A percentile compares a stretch with the other conserved stretches of the same genome.
Evolutionary conservation across 2,888 invertebrate genomes (phyloP).

Genomic region (Barypeithes pellucidus): DNA sequence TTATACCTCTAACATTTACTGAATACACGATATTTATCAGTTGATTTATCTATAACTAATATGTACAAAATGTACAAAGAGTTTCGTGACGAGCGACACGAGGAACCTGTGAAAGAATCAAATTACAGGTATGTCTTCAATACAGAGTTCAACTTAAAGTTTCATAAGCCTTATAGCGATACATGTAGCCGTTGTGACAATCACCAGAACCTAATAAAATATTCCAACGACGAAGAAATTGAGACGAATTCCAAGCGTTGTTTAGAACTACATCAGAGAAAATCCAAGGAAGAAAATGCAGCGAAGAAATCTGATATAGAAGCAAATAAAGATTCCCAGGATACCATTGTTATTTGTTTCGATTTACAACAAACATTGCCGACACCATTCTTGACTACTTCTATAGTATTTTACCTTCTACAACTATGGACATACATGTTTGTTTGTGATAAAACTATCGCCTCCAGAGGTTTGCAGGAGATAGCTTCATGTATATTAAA

Average conservation of each 20-base stretch:
- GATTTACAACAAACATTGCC: constrained; percentile 57
- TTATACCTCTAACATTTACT: no score
- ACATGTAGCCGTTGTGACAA: constrained; percentile 42
- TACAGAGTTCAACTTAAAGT: constrained; percentile 44
- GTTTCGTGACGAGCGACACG: constrained; percentile 7
- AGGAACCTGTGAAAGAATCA: constrained; percentile 17
- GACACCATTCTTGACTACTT: constrained; percentile 47
- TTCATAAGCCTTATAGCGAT: constrained; percentile 42
- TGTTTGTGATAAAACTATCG: constrained; percentile 55
- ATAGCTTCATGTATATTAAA: constrained; percentile 53
- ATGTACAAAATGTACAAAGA: constrained; percentile 23
- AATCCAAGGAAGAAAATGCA: constrained; percentile 43
- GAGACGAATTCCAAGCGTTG: constrained; percentile 22
- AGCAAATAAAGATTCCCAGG: constrained; percentile 26
- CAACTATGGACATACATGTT: constrained; percentile 56
- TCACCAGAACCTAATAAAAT: constrained; percentile 31
- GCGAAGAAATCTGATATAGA: constrained; percentile 38
- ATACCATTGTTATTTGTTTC: constrained; percentile 47
- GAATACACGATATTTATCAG: constrained; percentile 15
- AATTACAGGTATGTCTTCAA: constrained; percentile 43
- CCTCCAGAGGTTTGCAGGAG: constrained; percentile 55
- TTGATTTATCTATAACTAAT: constrained; percentile 20
- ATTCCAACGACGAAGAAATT: constrained; percentile 28
- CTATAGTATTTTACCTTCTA: constrained; percentile 33
- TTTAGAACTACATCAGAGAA: constrained; percentile 43